Conservation (phyloP, 2,888 invertebrate species). For the Rapana venosa region DNA sequence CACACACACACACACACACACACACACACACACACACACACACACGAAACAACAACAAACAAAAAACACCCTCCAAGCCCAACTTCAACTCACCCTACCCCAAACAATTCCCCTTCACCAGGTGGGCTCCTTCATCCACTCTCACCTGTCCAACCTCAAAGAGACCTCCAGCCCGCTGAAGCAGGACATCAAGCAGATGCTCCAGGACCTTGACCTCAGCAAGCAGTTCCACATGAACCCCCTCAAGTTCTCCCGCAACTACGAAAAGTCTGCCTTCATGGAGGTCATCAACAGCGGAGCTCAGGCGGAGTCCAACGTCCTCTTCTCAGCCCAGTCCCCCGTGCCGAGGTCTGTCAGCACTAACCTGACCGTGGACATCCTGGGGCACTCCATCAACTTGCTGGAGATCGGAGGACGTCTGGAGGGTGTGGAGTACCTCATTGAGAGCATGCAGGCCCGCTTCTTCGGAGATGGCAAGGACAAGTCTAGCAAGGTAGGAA, state of each 20-base stretch:
- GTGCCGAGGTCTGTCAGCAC: conserved; percentile 75
- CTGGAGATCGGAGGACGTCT: conserved; percentile 89
- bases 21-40: too few relatives aligned
- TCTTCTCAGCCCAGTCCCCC: conserved; percentile 76
- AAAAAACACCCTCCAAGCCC: background rate
- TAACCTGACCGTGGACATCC: conserved; percentile 77
- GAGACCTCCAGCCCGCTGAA: conserved; percentile 91
- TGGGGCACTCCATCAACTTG: conserved; percentile 91
- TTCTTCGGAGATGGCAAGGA: conserved; percentile 34
- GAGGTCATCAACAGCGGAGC: conserved; percentile 86
- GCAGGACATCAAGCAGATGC: conserved; percentile 90
- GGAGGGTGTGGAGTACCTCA: conserved; percentile 92
- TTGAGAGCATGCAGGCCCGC: conserved; percentile 87
- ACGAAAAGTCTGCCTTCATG: conserved; percentile 87
- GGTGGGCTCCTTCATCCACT: conserved; percentile 96
- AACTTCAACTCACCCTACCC: background rate
- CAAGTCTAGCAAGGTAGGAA: conserved; percentile 56
- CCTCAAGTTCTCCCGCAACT: conserved; percentile 93
- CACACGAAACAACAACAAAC: too few relatives aligned
- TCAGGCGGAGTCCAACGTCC: conserved; percentile 73
- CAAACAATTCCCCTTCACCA: background rate
- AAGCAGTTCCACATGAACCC: conserved; percentile 91
- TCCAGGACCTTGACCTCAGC: conserved; percentile 88
- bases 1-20: too few relatives aligned
- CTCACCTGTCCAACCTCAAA: conserved; percentile 91